These are phyloP conservation scores for Ellobius talpinus DNA, from an alignment of 2,113 vertebrate genomes.

Conservation along the genomic window DNA sequence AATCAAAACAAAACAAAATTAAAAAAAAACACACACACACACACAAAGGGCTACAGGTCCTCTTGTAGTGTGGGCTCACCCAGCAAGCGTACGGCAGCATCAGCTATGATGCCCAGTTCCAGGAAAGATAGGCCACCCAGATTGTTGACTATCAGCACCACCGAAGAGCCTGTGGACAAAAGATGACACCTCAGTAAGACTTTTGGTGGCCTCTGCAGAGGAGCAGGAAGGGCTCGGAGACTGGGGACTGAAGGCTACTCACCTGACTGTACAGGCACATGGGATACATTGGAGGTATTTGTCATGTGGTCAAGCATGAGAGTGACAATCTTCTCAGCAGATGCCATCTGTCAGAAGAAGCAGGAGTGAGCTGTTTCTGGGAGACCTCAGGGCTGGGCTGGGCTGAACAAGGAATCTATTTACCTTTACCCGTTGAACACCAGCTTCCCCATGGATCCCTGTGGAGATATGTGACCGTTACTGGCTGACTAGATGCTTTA, in stretches of 20 bases:
- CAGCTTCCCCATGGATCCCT: slow-evolving; percentile 98
- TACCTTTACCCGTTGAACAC: slow-evolving; percentile 94
- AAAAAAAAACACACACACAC: too few relatives aligned
- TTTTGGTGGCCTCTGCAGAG: neutral
- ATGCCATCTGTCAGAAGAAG: slow-evolving; percentile 86
- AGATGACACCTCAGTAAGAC: neutral
- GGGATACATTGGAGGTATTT: slow-evolving; percentile 88
- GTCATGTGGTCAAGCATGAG: slow-evolving; percentile 95
- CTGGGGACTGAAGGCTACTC: neutral
- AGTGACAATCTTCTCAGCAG: slow-evolving; percentile 90
- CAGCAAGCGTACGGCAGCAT: slow-evolving; percentile 87
- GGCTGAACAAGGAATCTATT: neutral
- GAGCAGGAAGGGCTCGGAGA: fast-evolving
- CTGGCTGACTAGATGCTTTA: neutral
- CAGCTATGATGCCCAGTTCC: slow-evolving; percentile 93
- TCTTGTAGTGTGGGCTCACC: slow-evolving; percentile 85
- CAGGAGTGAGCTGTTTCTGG: neutral
- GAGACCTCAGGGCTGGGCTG: fast-evolving
- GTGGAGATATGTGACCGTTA: neutral
- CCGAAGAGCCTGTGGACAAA: slow-evolving; percentile 86
- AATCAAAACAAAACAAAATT: neutral
- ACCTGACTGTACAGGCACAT: slow-evolving; percentile 89
- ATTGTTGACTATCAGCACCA: slow-evolving; percentile 96
- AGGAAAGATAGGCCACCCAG: slow-evolving; percentile 95
- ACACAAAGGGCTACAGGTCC: neutral